phyloP scores from a whole-genome alignment of 2,113 vertebrate species.

The Paratilapia polleni region DNA sequence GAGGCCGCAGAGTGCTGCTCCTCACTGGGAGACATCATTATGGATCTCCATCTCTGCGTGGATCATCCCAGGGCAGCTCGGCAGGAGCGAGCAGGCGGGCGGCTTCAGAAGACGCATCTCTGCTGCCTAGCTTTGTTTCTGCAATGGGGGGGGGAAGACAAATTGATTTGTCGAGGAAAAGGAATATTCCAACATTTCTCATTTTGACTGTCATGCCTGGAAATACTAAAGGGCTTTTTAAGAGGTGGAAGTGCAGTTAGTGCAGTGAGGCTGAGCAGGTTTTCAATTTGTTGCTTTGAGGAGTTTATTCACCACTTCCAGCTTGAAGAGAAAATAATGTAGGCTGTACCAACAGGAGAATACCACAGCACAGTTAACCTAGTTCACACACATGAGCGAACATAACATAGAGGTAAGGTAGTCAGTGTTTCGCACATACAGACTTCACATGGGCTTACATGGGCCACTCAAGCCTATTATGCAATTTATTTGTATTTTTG shows the following conservation, averaged over 20 bases:
- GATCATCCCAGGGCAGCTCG: neutral
- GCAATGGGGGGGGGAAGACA: neutral
- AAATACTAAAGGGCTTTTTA: too few relatives aligned
- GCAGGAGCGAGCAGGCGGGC: neutral
- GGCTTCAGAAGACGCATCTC: neutral
- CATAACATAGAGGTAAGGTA: neutral
- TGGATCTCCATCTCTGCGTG: neutral
- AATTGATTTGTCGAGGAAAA: neutral
- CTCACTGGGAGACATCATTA: conserved; percentile 15
- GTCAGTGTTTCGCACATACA: too few relatives aligned
- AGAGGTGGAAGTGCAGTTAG: neutral
- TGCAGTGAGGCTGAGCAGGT: neutral
- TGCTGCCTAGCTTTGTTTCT: neutral
- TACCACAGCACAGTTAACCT: neutral
- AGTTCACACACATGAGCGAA: neutral
- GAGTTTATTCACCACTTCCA: neutral
- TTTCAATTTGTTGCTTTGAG: neutral
- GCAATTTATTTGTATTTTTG: too few relatives aligned
- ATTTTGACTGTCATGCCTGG: neutral
- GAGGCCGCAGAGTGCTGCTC: neutral
- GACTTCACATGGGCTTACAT: too few relatives aligned
- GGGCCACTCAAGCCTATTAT: too few relatives aligned
- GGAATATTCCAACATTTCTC: neutral
- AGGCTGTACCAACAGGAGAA: neutral
- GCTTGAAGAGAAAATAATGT: neutral